phyloP scores from a whole-genome alignment of 2,113 vertebrate species.

The Prunella fulvescens region DNA sequence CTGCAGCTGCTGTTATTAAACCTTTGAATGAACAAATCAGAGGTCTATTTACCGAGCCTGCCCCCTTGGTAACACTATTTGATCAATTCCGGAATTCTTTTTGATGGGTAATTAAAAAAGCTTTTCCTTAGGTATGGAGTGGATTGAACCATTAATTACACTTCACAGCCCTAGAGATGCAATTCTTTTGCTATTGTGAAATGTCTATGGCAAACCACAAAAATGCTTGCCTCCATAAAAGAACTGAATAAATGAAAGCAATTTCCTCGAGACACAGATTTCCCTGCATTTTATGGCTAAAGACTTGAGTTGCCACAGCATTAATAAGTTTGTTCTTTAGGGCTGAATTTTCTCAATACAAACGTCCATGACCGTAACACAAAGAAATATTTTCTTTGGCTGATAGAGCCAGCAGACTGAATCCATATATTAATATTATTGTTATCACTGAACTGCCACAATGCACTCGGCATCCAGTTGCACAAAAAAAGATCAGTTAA shows the following conservation, averaged over 20 bases:
- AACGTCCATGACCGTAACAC: slow-evolving; percentile 6
- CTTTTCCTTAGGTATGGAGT: slow-evolving; percentile 41
- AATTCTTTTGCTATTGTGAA: slow-evolving; percentile 55
- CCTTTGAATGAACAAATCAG: slow-evolving; percentile 33
- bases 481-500: slow-evolving; percentile 35
- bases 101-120: slow-evolving; percentile 65
- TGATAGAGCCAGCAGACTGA: slow-evolving; percentile 12
- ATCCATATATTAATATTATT: slow-evolving; percentile 25
- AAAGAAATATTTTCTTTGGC: slow-evolving; percentile 25
- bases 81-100: slow-evolving; percentile 47
- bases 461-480: background rate
- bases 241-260: slow-evolving; percentile 51
- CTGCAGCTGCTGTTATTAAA: background rate
- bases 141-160: slow-evolving; percentile 56
- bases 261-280: slow-evolving; percentile 22
- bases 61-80: slow-evolving; percentile 18
- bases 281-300: slow-evolving; percentile 20
- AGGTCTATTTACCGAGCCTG: slow-evolving; percentile 30
- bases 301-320: slow-evolving; percentile 5
- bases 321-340: slow-evolving; percentile 46
- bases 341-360: slow-evolving; percentile 40
- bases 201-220: background rate
- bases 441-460: slow-evolving; percentile 15
- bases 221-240: slow-evolving; percentile 11
- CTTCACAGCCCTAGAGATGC: slow-evolving; percentile 33